These are phyloP conservation scores for Pristionchus fissidentatus DNA, from an alignment of 2,888 invertebrate species.

Conservation along the genomic window DNA sequence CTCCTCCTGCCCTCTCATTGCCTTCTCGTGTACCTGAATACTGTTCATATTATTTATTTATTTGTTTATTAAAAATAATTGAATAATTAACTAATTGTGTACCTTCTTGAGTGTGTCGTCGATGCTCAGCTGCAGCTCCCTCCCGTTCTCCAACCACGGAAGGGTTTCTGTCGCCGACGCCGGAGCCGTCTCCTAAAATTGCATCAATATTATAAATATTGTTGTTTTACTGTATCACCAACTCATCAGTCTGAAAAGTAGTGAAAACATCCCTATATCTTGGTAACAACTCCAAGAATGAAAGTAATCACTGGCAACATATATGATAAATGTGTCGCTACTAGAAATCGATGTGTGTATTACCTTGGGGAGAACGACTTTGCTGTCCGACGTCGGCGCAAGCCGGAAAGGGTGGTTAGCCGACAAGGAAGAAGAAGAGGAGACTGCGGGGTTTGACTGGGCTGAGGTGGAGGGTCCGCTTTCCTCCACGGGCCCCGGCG, in stretches of 20 bases:
- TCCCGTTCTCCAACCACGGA: neutral
- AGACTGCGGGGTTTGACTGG: neutral
- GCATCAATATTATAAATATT: no score
- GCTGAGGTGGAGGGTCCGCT: neutral
- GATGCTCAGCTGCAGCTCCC: neutral
- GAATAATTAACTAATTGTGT: neutral
- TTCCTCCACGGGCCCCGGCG: neutral
- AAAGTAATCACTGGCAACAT: no score
- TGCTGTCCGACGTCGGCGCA: conserved; percentile 8
- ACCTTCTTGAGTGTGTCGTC: neutral
- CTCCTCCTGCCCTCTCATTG: no score
- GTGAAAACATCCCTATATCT: no score
- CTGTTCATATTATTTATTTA: neutral
- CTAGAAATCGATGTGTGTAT: no score
- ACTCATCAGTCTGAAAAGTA: no score
- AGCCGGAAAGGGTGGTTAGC: neutral
- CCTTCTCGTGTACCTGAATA: neutral
- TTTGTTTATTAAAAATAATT: no score
- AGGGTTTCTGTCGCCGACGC: neutral
- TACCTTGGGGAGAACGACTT: neutral
- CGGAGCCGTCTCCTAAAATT: neutral
- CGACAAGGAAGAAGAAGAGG: neutral
- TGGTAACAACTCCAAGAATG: no score
- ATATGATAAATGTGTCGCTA: no score
- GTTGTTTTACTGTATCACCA: no score